Percentiles rank a stretch among this genome's conserved stretches.
Evolutionary conservation across 2,113 vertebrate species (phyloP).

Genomic region (Rallus limicola): DNA sequence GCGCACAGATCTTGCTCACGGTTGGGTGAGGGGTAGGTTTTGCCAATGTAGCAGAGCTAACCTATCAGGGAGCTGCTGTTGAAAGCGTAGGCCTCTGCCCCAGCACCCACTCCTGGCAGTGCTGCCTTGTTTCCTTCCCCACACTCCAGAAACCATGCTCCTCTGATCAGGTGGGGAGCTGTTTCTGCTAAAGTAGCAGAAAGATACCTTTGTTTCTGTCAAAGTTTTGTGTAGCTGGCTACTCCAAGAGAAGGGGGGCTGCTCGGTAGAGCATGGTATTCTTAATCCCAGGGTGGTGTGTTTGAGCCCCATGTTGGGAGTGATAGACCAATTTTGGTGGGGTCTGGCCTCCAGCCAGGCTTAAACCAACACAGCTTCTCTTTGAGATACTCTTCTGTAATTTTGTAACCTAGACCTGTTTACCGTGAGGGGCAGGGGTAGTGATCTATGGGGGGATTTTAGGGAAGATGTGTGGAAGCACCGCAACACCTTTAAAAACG

Average conservation of each 20-base stretch:
- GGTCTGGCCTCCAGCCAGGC: too few species aligned
- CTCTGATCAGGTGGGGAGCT: neutral
- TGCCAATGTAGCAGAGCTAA: neutral
- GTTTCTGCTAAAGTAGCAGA: neutral
- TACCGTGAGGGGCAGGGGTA: accelerated
- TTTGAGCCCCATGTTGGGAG: too few species aligned
- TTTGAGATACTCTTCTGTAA: neutral
- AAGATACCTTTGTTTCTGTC: neutral
- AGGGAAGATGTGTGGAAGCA: neutral
- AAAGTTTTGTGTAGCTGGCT: too few species aligned
- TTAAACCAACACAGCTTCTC: neutral
- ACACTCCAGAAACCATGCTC: neutral
- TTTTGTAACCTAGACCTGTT: neutral
- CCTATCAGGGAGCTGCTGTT: neutral
- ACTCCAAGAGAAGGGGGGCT: too few species aligned
- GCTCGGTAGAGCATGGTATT: too few species aligned
- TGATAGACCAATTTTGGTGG: too few species aligned
- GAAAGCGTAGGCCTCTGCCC: neutral
- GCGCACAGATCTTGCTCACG: neutral
- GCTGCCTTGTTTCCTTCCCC: neutral
- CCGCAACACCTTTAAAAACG: neutral
- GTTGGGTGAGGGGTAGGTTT: neutral
- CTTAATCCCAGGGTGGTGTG: too few species aligned
- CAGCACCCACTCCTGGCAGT: neutral
- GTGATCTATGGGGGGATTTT: neutral